phyloP scores from a whole-genome alignment of 2,113 vertebrate species.

The Pithys albifrons region DNA sequence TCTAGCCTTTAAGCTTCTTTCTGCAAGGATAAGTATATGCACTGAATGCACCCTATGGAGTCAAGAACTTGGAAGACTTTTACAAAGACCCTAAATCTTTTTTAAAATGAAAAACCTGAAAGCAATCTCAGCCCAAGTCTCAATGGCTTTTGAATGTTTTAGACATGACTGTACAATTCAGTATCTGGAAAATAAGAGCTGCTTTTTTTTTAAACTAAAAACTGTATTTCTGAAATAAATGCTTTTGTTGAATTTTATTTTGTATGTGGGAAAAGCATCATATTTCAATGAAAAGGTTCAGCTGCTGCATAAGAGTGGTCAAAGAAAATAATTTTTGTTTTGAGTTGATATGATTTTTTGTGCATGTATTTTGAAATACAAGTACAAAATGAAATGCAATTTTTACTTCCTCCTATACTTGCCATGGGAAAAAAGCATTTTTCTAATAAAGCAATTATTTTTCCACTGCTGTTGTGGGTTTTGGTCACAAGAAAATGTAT shows the following conservation, averaged over 20 bases:
- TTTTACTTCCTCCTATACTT: background rate
- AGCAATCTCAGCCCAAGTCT: background rate
- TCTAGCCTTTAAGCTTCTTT: background rate
- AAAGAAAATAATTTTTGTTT: background rate
- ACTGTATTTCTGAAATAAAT: background rate
- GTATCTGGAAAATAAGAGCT: background rate
- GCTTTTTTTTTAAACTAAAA: background rate
- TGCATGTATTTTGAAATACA: background rate
- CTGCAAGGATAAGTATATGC: background rate
- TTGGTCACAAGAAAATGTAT: background rate
- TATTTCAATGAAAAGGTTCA: background rate
- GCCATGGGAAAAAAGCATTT: background rate
- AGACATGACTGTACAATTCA: background rate
- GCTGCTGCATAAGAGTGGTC: background rate
- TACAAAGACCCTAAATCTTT: background rate
- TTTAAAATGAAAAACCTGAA: background rate
- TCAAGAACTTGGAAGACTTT: conserved; percentile 15
- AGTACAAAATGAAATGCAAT: background rate
- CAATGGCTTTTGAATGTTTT: background rate
- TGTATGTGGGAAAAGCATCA: background rate
- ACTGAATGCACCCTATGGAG: background rate
- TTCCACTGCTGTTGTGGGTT: background rate
- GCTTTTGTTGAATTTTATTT: background rate
- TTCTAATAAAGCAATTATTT: background rate
- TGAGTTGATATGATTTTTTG: background rate